Evolutionary conservation across 2,888 invertebrate species (phyloP), one percentile per base, ranked within the genome.

Genomic region (Lithophane ornitopus): DNA sequence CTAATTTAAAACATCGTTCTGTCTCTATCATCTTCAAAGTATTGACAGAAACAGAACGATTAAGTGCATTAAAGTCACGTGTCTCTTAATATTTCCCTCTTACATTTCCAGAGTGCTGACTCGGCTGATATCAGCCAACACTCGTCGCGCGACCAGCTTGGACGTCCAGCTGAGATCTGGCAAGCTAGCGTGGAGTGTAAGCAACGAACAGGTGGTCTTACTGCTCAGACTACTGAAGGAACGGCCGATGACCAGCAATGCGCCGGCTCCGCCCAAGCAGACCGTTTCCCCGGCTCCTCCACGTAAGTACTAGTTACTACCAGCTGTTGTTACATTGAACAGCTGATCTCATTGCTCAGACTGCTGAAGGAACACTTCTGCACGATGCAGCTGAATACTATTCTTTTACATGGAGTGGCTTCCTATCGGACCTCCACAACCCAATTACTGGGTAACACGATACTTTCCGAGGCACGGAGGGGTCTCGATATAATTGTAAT

Each of bases 181-280:
- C 0, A 90, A 90, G 75, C 89, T 96, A 3, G 95, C 94, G 39
- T 95, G 93, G 92, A 92, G 95, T 22, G 92, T 94, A 44, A 94
- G 94, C 76, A 91, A 89, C 79, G 95, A 95, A 2, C 96, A 96
- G 81, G 86, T 96, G 49, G 80, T 89, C 1, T 80, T 96, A 63
- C 87, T 96, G 12, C 77, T 95, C 65, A 87, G 95, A 12, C 85
- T 96, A 78, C 46, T 93, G 12, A 82, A 90, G 9, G 95, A 95
- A 83, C 84, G 91, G 6, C 83, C 86, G 19, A 67, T 16, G 84
- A 34, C 81, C 46, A 62, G 65, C 11, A 78, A 86, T 44, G 34
- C 79, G 3, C 66, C 89, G 11, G 78, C 90, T 0, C 41, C 84
- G 49, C 62, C 78, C n/a, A 82, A 76, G 26, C 72, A 63, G 22